Evolutionary conservation across 2,113 vertebrate genomes (phyloP), one percentile per base, ranked within the genome.

Genomic region (Lynx canadensis): DNA sequence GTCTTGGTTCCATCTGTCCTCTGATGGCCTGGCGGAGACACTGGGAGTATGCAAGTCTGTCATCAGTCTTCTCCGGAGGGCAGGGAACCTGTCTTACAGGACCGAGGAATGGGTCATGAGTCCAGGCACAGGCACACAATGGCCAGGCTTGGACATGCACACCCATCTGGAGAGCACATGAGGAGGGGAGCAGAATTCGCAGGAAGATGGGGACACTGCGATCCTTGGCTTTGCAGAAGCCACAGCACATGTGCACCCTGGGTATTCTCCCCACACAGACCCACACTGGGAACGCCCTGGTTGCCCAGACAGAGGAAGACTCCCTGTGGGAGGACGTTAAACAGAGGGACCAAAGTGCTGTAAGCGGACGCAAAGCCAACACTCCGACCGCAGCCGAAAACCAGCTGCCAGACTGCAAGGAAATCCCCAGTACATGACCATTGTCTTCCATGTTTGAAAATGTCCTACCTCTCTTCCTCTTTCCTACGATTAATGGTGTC

Each of bases 131-230:
- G 41, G n/a, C 29, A 8, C 7, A 1, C 11, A 27, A 63, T 71
- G 80, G 50, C 50, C 1, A 1, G 21, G 5, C 18, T 63, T 23
- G 1, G n/a, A 23, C 57, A 2, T 4, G 12, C 19, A n/a, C 0
- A 0, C 9, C 5, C 11, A 0, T 60, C 14, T 15, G 14, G 4
- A 25, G 6, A 33, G 57, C 60, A 38, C 16, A 4, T 7, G 5
- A 68, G 5, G 8, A 15, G 7, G 15, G 5, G 48, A 14, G 41
- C 4, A 1, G 55, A 9, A 1, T 10, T 18, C 11, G 2, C 1
- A 19, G 4, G 23, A 4, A 41, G 19, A 10, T 1, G 1, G 29
- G 31, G 80, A 4, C 4, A 8, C 0, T 0, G 23, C 12, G 6
- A 0, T 36, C 31, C 45, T 23, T 6, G 66, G 5, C 23, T 55